Conservation (phyloP, 2,888 invertebrate species). For the Hirtodrosophila alboralis region DNA sequence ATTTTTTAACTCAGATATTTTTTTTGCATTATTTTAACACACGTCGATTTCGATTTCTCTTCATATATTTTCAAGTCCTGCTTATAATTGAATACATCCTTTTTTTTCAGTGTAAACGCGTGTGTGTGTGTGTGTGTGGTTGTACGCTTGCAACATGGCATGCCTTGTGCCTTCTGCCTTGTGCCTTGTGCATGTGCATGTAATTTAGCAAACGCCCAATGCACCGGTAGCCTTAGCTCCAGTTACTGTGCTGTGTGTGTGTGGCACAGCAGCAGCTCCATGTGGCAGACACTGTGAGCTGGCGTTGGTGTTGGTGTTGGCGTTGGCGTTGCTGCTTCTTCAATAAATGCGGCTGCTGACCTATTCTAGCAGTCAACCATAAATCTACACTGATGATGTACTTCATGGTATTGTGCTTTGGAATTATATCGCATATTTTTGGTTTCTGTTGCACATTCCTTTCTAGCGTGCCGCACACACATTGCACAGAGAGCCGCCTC, state of each 20-base stretch:
- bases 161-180: conserved; percentile 35
- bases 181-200: conserved; percentile 63
- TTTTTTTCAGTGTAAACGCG: too few species aligned
- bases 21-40: too few species aligned
- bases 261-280: conserved; percentile 25
- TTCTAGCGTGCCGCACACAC: conserved; percentile 65
- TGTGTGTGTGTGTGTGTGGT: conserved; percentile 1
- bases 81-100: too few species aligned
- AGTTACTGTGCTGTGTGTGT: conserved; percentile 30
- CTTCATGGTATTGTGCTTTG: conserved; percentile 79
- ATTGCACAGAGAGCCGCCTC: conserved; percentile 14
- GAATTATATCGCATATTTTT: conserved; percentile 81
- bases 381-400: conserved; percentile 82
- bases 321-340: too few species aligned
- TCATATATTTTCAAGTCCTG: too few species aligned
- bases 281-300: conserved; percentile 47
- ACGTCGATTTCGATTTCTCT: too few species aligned
- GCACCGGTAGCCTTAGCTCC: conserved; percentile 47
- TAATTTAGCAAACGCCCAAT: conserved; percentile 72
- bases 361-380: conserved; percentile 82
- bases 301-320: conserved; percentile 23
- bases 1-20: too few species aligned
- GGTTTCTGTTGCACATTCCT: conserved; percentile 79
- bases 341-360: conserved; percentile 79
- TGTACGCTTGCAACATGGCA: conserved; percentile 28